Base-by-base conservation (phyloP, 1,140 invertebrate genomes). In the Drosophila kanapiae region DNA sequence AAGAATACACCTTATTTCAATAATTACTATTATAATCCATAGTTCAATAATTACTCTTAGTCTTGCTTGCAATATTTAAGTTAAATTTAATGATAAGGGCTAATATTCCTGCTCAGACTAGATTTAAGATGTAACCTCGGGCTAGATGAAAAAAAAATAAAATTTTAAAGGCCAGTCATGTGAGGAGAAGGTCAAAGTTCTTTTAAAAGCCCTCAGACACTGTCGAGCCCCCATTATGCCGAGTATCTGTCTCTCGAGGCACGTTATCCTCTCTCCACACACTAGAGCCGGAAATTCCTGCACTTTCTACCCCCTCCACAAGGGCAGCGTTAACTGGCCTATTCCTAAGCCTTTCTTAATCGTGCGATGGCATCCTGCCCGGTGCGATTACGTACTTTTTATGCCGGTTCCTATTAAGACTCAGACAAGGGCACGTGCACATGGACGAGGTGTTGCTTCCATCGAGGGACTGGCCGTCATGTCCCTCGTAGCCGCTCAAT, bases 391-490 rank as follows among this genome's bases (percentile, higher is more conserved):
- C 88, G 76, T 85, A 92, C 77, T 93, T 94, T 92, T 94, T 94
- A 85, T 95, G 94, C 75, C 94, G 94, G 87, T 93, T 94, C 75
- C 94, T 94, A 84, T 94, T 94, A 91, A 95, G 95, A 75, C 95
- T 95, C 80, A 96, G 96, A 93, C 97, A 98, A 60, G 95, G 96
- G 93, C 97, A 97, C 65, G 85, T 90, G 93, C 97, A 98, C 65
- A 97, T 96, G 42, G 96, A 97, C 40, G 95, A 94, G 92, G 97
- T 96, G 82, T 80, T 92, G 45, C 95, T 94, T 75, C 91, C 91
- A 85, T 94, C 94, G 54, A 95, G 91, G 60, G 95, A 96, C 82
- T 94, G 94, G 62, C 94, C 83, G 27, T 94, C 93, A 31, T 93
- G 91, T 61, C 91, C 92, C 57, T 92, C 81, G 94, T 95, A 95